phyloP scores from a whole-genome alignment of 2,888 invertebrate species.

The Spodoptera littoralis region DNA sequence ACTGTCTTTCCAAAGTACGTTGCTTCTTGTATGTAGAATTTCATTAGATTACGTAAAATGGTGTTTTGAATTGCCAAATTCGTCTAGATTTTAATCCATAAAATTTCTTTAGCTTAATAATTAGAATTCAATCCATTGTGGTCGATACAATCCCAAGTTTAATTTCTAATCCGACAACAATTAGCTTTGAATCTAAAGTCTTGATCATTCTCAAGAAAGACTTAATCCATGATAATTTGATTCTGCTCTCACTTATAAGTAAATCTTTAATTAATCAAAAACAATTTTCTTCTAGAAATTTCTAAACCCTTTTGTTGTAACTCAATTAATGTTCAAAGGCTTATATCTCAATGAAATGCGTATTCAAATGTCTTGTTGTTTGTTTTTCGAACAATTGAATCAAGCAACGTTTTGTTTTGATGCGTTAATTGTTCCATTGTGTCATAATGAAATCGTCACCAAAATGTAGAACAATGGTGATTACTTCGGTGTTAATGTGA shows the following conservation, averaged over 20 bases:
- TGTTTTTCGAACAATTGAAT: conserved; percentile 44
- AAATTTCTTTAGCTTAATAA: too few species aligned
- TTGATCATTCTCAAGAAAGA: conserved; percentile 25
- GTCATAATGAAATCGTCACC: conserved; percentile 33
- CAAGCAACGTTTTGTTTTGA: conserved; percentile 32
- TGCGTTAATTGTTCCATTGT: conserved; percentile 45
- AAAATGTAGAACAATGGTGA: conserved; percentile 42
- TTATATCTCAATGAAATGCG: conserved; percentile 37
- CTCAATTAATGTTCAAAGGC: conserved; percentile 37
- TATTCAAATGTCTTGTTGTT: conserved; percentile 46
- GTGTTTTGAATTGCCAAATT: too few species aligned
- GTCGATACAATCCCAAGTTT: neutral
- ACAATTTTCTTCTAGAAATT: conserved; percentile 12
- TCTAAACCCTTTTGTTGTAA: conserved; percentile 26
- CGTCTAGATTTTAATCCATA: too few species aligned
- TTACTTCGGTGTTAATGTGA: conserved; percentile 29
- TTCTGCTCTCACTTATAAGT: conserved; percentile 30
- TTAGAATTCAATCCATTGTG: too few species aligned
- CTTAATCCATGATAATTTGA: conserved; percentile 37
- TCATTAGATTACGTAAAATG: too few species aligned
- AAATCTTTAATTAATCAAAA: conserved; percentile 36
- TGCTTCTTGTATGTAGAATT: neutral
- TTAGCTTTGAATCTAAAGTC: conserved; percentile 14
- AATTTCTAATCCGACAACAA: conserved; percentile 9
- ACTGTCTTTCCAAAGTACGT: too few species aligned